Percentiles rank a stretch among this genome's conserved stretches.
Conservation (phyloP, 2,113 vertebrate genomes). For the Urocynchramus pylzowi region DNA sequence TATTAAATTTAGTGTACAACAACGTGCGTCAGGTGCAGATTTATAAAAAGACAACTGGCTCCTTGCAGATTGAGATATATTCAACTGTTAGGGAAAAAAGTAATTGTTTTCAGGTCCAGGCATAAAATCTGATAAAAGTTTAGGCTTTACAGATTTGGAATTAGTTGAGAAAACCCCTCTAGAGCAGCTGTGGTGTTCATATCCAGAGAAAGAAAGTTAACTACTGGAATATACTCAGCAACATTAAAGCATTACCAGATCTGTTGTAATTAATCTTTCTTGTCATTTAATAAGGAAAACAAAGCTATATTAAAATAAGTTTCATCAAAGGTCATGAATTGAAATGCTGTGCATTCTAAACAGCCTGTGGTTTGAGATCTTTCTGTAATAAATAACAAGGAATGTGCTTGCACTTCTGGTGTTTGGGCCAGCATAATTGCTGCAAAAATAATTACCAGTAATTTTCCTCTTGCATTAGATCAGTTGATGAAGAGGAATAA, state of each 20-base stretch:
- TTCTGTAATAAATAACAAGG: slow-evolving; percentile 52
- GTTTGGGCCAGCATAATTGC: slow-evolving; percentile 57
- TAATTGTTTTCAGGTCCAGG: not conserved
- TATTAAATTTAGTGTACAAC: not conserved
- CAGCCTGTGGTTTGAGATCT: slow-evolving; percentile 24
- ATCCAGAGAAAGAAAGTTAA: not conserved
- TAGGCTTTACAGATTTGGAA: not conserved
- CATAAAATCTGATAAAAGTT: slow-evolving; percentile 13
- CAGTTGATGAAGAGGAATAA: slow-evolving; percentile 58
- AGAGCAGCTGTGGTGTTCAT: not conserved
- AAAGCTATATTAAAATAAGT: slow-evolving; percentile 52
- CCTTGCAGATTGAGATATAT: not conserved
- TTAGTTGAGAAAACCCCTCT: not conserved
- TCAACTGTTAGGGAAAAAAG: not conserved
- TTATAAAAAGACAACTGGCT: not conserved
- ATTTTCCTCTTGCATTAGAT: slow-evolving; percentile 68
- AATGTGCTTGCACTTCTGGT: slow-evolving; percentile 53
- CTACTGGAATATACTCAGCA: not conserved
- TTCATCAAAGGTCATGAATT: slow-evolving; percentile 50
- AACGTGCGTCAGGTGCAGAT: not conserved
- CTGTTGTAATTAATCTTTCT: slow-evolving; percentile 35
- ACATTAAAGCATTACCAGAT: slow-evolving; percentile 13
- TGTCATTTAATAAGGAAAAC: slow-evolving; percentile 43
- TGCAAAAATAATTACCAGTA: slow-evolving; percentile 63
- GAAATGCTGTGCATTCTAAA: slow-evolving; percentile 39